Conservation (phyloP, 2,113 vertebrate genomes). For the Tichodroma muraria region DNA sequence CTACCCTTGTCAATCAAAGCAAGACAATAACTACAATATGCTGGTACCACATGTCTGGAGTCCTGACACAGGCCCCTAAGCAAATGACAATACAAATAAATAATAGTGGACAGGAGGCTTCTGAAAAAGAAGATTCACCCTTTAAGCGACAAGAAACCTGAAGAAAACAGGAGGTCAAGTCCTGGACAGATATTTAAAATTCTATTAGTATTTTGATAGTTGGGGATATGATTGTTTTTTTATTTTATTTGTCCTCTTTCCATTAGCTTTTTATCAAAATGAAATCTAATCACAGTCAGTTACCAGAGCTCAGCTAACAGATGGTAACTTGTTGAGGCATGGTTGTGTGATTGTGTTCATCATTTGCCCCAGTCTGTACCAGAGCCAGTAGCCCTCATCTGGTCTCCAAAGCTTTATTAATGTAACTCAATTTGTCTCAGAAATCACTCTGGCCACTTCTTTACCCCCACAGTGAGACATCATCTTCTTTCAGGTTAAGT, state of each 20-base stretch:
- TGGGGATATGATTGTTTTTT: background rate
- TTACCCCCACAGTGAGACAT: background rate
- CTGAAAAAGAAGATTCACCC: background rate
- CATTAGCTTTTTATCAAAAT: slow-evolving; percentile 20
- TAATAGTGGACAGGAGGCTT: background rate
- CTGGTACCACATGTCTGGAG: background rate
- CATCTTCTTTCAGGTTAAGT: background rate
- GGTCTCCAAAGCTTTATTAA: slow-evolving; percentile 14
- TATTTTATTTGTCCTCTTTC: background rate
- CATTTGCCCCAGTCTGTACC: background rate
- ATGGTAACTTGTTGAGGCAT: background rate
- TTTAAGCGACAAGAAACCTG: background rate
- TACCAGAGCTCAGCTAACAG: background rate
- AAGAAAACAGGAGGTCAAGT: background rate
- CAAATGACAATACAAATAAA: background rate
- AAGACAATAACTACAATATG: background rate
- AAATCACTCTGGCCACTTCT: background rate
- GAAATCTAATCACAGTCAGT: background rate
- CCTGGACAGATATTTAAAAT: background rate
- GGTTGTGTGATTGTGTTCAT: background rate
- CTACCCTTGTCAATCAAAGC: background rate
- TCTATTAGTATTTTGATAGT: background rate
- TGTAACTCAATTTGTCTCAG: slow-evolving; percentile 15
- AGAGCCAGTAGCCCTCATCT: background rate
- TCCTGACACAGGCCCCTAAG: background rate